phyloP scores from a whole-genome alignment of 2,888 invertebrate genomes.

The Tipula unca region DNA sequence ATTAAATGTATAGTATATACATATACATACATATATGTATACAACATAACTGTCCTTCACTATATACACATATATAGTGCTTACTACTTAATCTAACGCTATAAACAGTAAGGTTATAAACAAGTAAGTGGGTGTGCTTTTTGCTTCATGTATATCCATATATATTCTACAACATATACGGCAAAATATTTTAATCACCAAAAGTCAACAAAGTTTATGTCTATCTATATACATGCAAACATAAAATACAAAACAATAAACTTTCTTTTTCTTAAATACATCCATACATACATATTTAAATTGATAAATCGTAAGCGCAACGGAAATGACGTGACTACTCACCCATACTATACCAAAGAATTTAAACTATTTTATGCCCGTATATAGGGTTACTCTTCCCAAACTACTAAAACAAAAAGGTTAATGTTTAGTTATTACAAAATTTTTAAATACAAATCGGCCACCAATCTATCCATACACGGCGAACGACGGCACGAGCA shows the following conservation, averaged over 20 bases:
- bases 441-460: background rate
- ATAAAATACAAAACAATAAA: background rate
- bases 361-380: background rate
- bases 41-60: background rate
- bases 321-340: background rate
- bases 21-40: too few species aligned
- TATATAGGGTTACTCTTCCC: background rate
- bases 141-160: background rate
- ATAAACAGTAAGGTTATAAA: background rate
- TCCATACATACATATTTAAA: background rate
- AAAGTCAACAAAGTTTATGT: background rate
- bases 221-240: background rate
- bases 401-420: background rate
- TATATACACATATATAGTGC: background rate
- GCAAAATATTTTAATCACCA: background rate
- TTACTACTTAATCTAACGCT: background rate
- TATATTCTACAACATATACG: background rate
- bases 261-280: slow-evolving; percentile 1
- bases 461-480: background rate
- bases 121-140: background rate
- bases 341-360: background rate
- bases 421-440: background rate
- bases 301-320: background rate
- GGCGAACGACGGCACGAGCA: background rate
- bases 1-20: background rate